Evolutionary conservation across 2,888 invertebrate species (phyloP), one percentile per base, ranked within the genome.

Genomic region (Eilema depressum): DNA sequence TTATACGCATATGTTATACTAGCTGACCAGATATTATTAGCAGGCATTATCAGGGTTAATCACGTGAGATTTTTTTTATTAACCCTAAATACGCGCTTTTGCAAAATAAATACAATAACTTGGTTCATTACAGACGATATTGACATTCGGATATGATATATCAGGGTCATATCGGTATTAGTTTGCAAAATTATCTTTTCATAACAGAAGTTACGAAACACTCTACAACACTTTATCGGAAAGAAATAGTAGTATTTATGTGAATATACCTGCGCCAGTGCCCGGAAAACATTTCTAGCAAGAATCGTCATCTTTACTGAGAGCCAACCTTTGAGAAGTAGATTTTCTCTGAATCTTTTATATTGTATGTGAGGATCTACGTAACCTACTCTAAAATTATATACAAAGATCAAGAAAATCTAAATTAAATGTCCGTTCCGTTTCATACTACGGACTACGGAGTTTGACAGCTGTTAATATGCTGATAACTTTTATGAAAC

Each of bases 191-290:
- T 68, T 41, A 61, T 60, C 25, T 70, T 71, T 69, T 70, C 69
- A 73, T 72, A 75, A 75, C 68, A 79, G 57, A 75, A 78, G 93
- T 94, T 94, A 95, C 93, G 94, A 94, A 95, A 95, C 94, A 73
- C 69, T 66, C 10, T 25, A 12, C 25, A 17, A 53, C 47, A 41
- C 53, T 66, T 66, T 69, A 75, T 74, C 28, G 62, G 63, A 63
- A 17, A 25, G 10, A 69, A 69, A 61, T 67, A n/a, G 62, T 60
- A 37, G 53, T 67, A 68, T 11, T 28, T 66, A 66, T 65, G 14
- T 25, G 69, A 80, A 74, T 70, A 76, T 91, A 95, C 95, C 94
- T 95, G 95, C 68, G 91, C 83, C 61, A 95, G 80, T 70, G 91
- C 88, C 75, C 94, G 91, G 78, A 91, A 89, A 79, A 94, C 82